Base-by-base conservation (phyloP, 2,888 invertebrate species). In the Hirtodrosophila confusa region DNA sequence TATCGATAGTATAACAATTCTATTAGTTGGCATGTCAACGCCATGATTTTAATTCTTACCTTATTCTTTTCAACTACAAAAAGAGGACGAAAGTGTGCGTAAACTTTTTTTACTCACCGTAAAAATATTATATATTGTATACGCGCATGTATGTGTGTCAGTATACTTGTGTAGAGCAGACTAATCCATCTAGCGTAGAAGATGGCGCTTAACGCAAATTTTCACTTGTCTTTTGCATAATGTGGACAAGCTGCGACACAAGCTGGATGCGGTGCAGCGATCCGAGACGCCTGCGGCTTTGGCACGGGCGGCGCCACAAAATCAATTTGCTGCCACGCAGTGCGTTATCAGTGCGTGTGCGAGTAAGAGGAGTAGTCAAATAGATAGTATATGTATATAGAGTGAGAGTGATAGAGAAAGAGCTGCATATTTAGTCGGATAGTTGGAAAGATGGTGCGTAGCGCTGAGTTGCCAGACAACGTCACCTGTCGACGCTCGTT, bases 401-500 rank as follows among this genome's bases (percentile, higher is more conserved):
- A 39, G 12, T 11, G 27, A 41, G 27, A 17, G 48, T 11, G 40
- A 40, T 56, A 37, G 29, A 47, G 23, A 33, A 37, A 37, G 41
- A 50, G 43, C 36, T 23, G 33, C 31, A 44, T 44, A 44, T 29
- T 31, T 31, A 31, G 31, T 8, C 7, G 31, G 31, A 31, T 4
- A 31, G 4, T 9, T 3, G 31, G 31, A 39, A 36, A 49, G 53
- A 68, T 50, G 57, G 75, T 71, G 69, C 66, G 72, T 54, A 44
- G 39, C 41, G 58, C 9, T n/a, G 54, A 57, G 53, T 45, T 45
- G 60, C 47, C 49, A 49, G 56, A 66, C 86, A 75, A 80, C 88
- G 76, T 78, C 89, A 82, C 78, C 78, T 89, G 89, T 89, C 89
- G 88, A 77, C 89, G 87, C 88, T 79, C 88, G 89, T 79, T 88